Evolutionary conservation across 2,888 invertebrate genomes (phyloP).

Genomic region (Carpatolechia fugitivella): DNA sequence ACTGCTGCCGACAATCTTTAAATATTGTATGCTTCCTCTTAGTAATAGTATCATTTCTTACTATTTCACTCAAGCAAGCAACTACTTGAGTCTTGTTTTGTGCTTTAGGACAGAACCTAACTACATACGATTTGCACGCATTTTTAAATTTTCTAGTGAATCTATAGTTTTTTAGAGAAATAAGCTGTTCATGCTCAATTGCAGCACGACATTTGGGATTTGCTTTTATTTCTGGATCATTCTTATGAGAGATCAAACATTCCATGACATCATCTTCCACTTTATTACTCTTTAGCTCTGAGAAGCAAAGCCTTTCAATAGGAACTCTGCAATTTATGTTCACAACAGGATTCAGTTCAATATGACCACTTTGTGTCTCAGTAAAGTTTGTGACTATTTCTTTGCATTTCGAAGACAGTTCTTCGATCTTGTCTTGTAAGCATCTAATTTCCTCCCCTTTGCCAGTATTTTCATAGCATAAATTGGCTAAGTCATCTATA

Average conservation of each 20-base stretch:
- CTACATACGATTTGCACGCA: slow-evolving; percentile 92
- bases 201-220: slow-evolving; percentile 93
- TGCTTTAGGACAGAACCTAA: slow-evolving; percentile 83
- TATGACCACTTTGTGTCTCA: slow-evolving; percentile 92
- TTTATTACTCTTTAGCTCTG: slow-evolving; percentile 82
- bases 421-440: slow-evolving; percentile 90
- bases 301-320: slow-evolving; percentile 87
- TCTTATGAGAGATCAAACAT: slow-evolving; percentile 95
- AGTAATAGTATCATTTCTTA: slow-evolving; percentile 92
- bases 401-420: slow-evolving; percentile 84
- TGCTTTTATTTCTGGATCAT: slow-evolving; percentile 88
- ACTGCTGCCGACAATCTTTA: slow-evolving; percentile 93
- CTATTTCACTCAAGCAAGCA: slow-evolving; percentile 92
- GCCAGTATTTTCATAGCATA: slow-evolving; percentile 91
- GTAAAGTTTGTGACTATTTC: slow-evolving; percentile 90
- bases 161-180: slow-evolving; percentile 94
- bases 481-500: slow-evolving; percentile 88
- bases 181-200: slow-evolving; percentile 97
- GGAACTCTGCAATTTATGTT: slow-evolving; percentile 89
- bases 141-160: slow-evolving; percentile 97
- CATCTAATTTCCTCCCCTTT: slow-evolving; percentile 96
- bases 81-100: slow-evolving; percentile 89
- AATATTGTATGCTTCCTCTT: slow-evolving; percentile 88
- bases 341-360: slow-evolving; percentile 93
- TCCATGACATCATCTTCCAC: slow-evolving; percentile 96